phyloP scores from a whole-genome alignment of 2,113 vertebrate species.

The Notarius quadriscutis region DNA sequence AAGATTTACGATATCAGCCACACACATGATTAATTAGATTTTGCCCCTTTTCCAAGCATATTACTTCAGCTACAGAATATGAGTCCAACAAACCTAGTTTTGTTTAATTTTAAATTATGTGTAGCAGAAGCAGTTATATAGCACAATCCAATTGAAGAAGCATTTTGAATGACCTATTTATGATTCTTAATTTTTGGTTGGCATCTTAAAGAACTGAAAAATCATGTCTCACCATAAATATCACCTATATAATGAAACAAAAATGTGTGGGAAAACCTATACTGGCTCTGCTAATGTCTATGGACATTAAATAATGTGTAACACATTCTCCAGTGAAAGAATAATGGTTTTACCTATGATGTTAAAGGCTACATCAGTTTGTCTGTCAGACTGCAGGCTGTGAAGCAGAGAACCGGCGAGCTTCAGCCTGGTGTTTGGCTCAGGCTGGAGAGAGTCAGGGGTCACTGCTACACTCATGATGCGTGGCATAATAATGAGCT shows the following conservation, averaged over 20 bases:
- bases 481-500: conserved; percentile 58
- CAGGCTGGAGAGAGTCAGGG: conserved; percentile 46
- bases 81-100: background rate
- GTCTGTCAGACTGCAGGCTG: conserved; percentile 37
- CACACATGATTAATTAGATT: conserved; percentile 51
- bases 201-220: background rate
- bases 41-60: conserved; percentile 26
- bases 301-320: conserved; percentile 13
- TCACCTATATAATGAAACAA: background rate
- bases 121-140: background rate
- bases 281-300: background rate
- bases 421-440: conserved; percentile 31
- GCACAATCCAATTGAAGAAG: background rate
- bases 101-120: background rate
- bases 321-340: conserved; percentile 15
- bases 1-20: conserved; percentile 54
- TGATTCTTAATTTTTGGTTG: background rate
- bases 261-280: background rate
- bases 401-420: conserved; percentile 17
- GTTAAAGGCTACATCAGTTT: conserved; percentile 15
- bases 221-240: background rate
- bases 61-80: conserved; percentile 34
- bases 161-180: background rate
- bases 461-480: conserved; percentile 56
- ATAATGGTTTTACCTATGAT: background rate